These are phyloP conservation scores for Cephalopachus bancanus DNA, from an alignment of 2,797 vertebrate genomes.

Conservation along the genomic window DNA sequence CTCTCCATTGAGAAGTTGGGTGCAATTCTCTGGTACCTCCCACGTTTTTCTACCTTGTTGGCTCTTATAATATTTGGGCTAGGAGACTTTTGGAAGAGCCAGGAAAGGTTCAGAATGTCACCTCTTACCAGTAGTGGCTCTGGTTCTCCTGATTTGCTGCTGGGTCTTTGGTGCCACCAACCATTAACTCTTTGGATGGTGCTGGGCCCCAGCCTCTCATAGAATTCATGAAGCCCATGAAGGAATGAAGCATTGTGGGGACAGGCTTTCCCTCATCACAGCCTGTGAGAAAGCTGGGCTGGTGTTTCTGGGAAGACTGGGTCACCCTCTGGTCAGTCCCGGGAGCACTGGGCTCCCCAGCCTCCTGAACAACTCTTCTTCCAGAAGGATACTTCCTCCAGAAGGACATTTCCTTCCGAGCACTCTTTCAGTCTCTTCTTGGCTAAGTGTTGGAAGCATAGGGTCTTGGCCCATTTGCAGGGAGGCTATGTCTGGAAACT, in stretches of 20 bases:
- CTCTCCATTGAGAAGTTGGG: not conserved
- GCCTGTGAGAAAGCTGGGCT: too few relatives aligned
- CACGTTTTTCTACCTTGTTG: not conserved
- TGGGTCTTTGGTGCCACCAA: not conserved
- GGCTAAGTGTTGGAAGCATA: rapidly evolving
- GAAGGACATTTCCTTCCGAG: not conserved
- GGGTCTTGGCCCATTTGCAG: not conserved
- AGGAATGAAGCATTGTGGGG: rapidly evolving
- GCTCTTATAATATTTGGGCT: not conserved
- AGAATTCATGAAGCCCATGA: too few relatives aligned
- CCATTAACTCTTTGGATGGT: not conserved
- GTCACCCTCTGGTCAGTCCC: not conserved
- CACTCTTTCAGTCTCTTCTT: not conserved
- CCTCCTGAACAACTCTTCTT: not conserved
- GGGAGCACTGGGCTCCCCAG: not conserved
- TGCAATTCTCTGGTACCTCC: not conserved
- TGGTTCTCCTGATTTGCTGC: rapidly evolving
- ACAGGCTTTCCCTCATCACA: not conserved
- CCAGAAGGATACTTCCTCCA: not conserved
- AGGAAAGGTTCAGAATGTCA: not conserved
- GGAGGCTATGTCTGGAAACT: rapidly evolving
- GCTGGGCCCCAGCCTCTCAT: not conserved
- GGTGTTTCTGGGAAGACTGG: not conserved
- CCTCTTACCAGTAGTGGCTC: not conserved
- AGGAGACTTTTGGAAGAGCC: not conserved